Conservation (phyloP, 2,888 invertebrate genomes). For the Thelaira solivaga region DNA sequence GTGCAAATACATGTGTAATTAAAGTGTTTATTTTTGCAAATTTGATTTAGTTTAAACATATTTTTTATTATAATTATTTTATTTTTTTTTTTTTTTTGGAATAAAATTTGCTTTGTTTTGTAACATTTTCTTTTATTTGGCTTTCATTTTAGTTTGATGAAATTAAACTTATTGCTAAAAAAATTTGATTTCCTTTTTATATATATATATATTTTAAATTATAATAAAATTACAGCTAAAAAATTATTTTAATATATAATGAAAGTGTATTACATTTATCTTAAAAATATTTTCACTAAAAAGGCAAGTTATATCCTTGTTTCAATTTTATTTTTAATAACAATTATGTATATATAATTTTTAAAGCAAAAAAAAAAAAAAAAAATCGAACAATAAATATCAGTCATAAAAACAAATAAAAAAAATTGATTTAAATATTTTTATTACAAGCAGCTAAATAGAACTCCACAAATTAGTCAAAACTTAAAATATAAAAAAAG, state of each 20-base stretch:
- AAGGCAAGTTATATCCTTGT: slow-evolving; percentile 58
- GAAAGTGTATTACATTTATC: slow-evolving; percentile 11
- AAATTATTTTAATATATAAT: slow-evolving; percentile 2
- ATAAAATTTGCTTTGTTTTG: slow-evolving; percentile 1
- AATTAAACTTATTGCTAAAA: slow-evolving; percentile 12
- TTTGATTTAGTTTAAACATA: too few species aligned
- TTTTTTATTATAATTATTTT: too few species aligned
- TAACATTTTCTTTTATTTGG: slow-evolving; percentile 33
- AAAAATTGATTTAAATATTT: neutral
- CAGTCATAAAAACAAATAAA: slow-evolving; percentile 10
- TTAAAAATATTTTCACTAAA: slow-evolving; percentile 58
- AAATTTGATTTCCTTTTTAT: neutral
- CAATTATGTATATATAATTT: slow-evolving; percentile 63
- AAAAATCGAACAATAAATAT: slow-evolving; percentile 58
- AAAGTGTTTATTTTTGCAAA: neutral
- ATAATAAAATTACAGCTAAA: slow-evolving; percentile 21
- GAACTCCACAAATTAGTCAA: too few species aligned
- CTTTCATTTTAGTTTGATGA: slow-evolving; percentile 10
- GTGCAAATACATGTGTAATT: slow-evolving; percentile 42
- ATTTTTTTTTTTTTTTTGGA: neutral
- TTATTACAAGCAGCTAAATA: too few species aligned
- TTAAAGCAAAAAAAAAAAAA: slow-evolving; percentile 58
- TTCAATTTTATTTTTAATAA: neutral
- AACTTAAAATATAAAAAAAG: too few species aligned
- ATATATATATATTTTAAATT: neutral